Base-by-base conservation (phyloP, 2,113 vertebrate genomes). In the Cathartes aura region DNA sequence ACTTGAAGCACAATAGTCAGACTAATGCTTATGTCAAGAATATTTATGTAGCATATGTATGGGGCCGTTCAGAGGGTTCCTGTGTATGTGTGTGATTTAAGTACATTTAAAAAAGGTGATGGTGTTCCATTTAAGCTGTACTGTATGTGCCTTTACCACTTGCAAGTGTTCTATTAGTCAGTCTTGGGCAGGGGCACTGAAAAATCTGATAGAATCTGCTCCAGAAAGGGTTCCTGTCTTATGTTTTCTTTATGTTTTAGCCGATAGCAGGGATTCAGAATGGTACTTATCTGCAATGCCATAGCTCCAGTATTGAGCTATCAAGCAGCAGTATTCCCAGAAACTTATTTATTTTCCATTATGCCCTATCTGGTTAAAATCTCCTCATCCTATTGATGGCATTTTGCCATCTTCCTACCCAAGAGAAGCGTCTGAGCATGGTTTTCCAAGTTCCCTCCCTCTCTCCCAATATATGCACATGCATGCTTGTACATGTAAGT, bases 381-480 rank as follows among this genome's bases (percentile, higher is more conserved):
- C 24, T 79, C 6, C 11, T 82, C 7, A 5, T 82, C 3, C 1
- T 70, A 3, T 23, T 63, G 48, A 43, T 64, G 29, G 60, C 2
- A 1, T 82, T 86, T 86, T 92, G 45, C 29, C 3, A 5, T 70
- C 29, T 60, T 87, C 14, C 14, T 72, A 10, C 29, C 4, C 3
- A 53, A 75, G 50, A 43, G 3, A 27, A 62, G 15, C 8, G 17
- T 27, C 26, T 63, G 42, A 70, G 16, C 3, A 1, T 22, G 6
- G 1, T 27, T 91, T 93, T 76, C 26, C 2, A 27, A 45, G 19
- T 56, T 79, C 11, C 14, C 5, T 60, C 18, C 60, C 36, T 55
- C 19, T 38, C n/a, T 76, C 36, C 30, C 11, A 32, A 2, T 6
- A 22, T 17, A 23, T 2, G 42, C 16, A 70, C 1, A 0, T 17